Conservation (phyloP, 2,888 invertebrate genomes). For the Callyntrura guangdongensis region DNA sequence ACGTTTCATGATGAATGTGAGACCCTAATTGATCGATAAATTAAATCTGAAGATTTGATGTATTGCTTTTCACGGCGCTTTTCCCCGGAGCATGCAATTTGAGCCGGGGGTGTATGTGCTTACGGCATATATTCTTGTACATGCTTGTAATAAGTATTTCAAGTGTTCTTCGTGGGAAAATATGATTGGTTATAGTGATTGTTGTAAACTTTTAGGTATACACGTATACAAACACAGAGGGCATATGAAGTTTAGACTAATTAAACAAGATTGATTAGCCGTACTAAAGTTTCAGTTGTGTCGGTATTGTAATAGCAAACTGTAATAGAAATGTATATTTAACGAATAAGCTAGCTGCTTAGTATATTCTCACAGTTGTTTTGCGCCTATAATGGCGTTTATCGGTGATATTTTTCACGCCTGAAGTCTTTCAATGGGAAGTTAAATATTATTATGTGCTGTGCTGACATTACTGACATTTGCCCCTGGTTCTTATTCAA, state of each 20-base stretch:
- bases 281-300: not conserved
- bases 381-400: not conserved
- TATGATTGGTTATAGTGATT: too few relatives aligned
- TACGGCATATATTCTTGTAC: too few relatives aligned
- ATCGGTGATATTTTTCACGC: not conserved
- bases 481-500: too few relatives aligned
- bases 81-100: not conserved
- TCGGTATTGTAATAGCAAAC: not conserved
- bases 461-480: not conserved
- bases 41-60: slow-evolving; percentile 25
- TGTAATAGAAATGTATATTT: too few relatives aligned
- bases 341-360: too few relatives aligned
- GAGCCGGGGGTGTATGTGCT: too few relatives aligned
- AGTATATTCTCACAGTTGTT: not conserved
- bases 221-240: not conserved
- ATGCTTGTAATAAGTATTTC: too few relatives aligned
- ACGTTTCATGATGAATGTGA: slow-evolving; percentile 11
- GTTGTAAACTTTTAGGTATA: not conserved
- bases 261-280: slow-evolving; percentile 61
- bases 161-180: too few relatives aligned
- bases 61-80: too few relatives aligned
- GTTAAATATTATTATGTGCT: too few relatives aligned
- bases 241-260: slow-evolving; percentile 22
- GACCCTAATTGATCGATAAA: slow-evolving; percentile 53
- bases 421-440: too few relatives aligned